These are phyloP conservation scores for Nothocercus julius DNA, from an alignment of 2,113 vertebrate species.

Conservation along the genomic window DNA sequence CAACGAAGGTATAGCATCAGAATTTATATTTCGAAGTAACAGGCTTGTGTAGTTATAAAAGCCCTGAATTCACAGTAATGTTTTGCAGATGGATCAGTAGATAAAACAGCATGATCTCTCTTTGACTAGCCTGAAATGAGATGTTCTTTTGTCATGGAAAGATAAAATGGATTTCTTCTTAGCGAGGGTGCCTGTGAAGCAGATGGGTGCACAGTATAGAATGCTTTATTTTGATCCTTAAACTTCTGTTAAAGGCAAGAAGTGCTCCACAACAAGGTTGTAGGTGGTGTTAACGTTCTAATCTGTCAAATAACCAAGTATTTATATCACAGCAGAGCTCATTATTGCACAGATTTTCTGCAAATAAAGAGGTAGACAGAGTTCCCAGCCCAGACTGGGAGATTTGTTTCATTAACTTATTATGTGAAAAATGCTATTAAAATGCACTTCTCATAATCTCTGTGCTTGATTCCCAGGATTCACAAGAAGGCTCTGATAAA, in stretches of 20 bases:
- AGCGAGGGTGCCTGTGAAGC: not conserved
- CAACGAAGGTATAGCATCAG: not conserved
- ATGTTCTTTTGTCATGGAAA: not conserved
- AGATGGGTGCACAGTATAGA: slow-evolving; percentile 27
- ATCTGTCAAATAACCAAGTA: slow-evolving; percentile 57
- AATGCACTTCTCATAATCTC: not conserved
- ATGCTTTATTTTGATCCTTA: slow-evolving; percentile 30
- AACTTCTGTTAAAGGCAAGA: slow-evolving; percentile 16
- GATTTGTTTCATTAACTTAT: not conserved
- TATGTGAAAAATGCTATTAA: not conserved
- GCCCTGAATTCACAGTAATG: not conserved
- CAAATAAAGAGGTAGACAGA: not conserved
- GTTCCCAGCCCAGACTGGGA: not conserved
- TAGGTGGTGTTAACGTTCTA: not conserved
- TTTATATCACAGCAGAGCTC: slow-evolving; percentile 24
- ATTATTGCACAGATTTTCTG: slow-evolving; percentile 22
- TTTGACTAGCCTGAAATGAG: slow-evolving; percentile 27
- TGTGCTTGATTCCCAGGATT: slow-evolving; percentile 70
- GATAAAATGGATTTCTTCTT: not conserved
- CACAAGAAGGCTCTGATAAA: slow-evolving; percentile 76
- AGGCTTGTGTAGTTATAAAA: not conserved
- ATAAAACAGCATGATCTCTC: slow-evolving; percentile 11
- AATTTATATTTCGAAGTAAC: not conserved
- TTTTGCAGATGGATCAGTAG: slow-evolving; percentile 26
- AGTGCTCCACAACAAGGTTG: not conserved